A percentile compares a stretch with the other conserved stretches of the same genome.
phyloP scores from a whole-genome alignment of 2,888 invertebrate genomes.

The Cephus spinipes region DNA sequence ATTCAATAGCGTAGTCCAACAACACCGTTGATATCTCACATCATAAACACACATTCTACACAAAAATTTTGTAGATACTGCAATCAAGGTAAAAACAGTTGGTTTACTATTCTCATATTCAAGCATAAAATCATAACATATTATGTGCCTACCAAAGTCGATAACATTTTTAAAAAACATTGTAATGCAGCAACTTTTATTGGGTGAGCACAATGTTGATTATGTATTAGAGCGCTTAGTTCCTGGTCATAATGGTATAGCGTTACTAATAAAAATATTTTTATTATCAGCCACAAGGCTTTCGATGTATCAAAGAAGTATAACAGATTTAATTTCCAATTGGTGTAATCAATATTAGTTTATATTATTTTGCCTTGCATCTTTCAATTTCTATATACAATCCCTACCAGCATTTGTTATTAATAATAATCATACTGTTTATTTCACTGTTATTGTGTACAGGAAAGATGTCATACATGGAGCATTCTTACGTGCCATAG shows the following conservation, averaged over 20 bases:
- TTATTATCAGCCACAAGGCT: not conserved
- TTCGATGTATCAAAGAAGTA: not conserved
- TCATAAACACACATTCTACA: not conserved
- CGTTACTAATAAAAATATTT: not conserved
- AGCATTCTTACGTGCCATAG: not conserved
- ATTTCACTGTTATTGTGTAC: not conserved
- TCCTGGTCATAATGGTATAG: not conserved
- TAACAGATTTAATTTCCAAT: not conserved
- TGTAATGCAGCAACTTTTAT: not conserved
- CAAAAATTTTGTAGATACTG: not conserved
- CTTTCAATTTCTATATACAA: not conserved
- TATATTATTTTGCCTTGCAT: not conserved
- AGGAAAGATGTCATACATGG: not conserved
- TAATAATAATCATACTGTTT: not conserved
- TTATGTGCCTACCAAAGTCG: conserved; percentile 22
- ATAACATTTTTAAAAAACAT: conserved; percentile 1
- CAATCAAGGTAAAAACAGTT: not conserved
- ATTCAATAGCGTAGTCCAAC: not conserved
- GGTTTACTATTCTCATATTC: conserved; percentile 2
- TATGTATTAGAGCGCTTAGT: not conserved
- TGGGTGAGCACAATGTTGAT: not conserved
- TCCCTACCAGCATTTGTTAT: not conserved
- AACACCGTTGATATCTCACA: not conserved
- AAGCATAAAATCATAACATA: conserved; percentile 18
- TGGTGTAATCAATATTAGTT: not conserved